phyloP scores from a whole-genome alignment of 2,888 invertebrate genomes.

The Phengaris alcon region DNA sequence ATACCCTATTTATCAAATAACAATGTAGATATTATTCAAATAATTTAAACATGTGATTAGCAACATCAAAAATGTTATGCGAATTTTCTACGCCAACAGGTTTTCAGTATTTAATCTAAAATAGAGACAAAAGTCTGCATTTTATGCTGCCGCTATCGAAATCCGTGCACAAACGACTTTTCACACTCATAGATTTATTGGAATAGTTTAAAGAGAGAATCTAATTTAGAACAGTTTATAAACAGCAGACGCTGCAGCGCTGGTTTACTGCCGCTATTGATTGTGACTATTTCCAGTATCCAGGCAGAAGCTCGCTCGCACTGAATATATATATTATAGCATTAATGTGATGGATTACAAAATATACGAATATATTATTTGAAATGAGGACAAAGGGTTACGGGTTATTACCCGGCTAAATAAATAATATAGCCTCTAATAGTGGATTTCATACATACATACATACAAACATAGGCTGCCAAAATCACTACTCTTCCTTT shows the following conservation, averaged over 20 bases:
- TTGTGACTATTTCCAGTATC: slow-evolving; percentile 59
- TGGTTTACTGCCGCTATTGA: slow-evolving; percentile 48
- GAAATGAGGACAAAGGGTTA: not conserved
- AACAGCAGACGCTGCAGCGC: slow-evolving; percentile 22
- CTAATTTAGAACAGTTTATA: slow-evolving; percentile 28
- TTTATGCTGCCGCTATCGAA: slow-evolving; percentile 42
- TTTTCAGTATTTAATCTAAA: slow-evolving; percentile 1
- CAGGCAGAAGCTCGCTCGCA: not conserved
- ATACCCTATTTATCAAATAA: too few species aligned
- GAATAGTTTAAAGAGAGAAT: slow-evolving; percentile 29
- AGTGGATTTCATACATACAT: not conserved
- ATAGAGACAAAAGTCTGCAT: slow-evolving; percentile 10
- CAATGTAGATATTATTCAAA: too few species aligned
- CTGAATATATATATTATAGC: not conserved
- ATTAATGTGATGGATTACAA: not conserved
- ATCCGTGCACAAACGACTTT: slow-evolving; percentile 35
- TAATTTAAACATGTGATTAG: too few species aligned
- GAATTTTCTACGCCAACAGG: not conserved
- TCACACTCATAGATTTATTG: slow-evolving; percentile 27
- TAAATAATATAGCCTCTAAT: too few species aligned
- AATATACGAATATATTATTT: not conserved
- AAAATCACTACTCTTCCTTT: too few species aligned
- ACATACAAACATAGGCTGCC: too few species aligned
- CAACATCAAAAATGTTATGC: not conserved
- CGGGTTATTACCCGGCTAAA: too few species aligned